These are phyloP conservation scores for Podargus strigoides DNA, from an alignment of 2,797 vertebrate genomes.

Conservation along the genomic window DNA sequence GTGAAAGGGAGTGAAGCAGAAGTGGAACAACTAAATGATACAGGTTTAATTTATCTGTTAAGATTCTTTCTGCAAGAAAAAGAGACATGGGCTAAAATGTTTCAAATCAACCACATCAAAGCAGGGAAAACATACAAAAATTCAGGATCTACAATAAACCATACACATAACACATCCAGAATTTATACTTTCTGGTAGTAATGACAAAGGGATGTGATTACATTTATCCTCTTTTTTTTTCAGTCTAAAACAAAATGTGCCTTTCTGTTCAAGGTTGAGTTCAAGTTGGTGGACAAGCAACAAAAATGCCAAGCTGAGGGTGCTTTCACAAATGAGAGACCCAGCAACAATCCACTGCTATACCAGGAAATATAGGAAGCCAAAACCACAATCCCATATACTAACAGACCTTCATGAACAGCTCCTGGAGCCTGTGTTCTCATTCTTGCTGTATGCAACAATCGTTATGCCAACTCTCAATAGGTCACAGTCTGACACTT, in stretches of 20 bases:
- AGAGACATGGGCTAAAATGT: not conserved
- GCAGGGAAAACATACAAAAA: not conserved
- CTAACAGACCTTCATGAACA: not conserved
- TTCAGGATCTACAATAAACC: not conserved
- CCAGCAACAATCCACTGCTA: not conserved
- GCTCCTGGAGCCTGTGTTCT: not conserved
- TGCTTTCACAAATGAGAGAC: not conserved
- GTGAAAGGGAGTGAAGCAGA: not conserved
- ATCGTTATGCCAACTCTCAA: not conserved
- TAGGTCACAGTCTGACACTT: not conserved
- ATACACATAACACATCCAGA: not conserved
- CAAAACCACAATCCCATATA: not conserved
- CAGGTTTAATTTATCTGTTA: not conserved
- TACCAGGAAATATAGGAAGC: not conserved
- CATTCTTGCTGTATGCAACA: not conserved
- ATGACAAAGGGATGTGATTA: not conserved
- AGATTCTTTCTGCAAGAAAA: not conserved
- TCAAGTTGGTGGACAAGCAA: not conserved
- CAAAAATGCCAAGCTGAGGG: not conserved
- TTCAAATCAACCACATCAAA: not conserved
- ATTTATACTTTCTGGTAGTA: not conserved
- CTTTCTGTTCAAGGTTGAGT: not conserved
- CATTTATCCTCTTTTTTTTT: not conserved
- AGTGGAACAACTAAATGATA: not conserved
- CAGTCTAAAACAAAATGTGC: not conserved